Base-by-base conservation (phyloP, 1,140 invertebrate genomes). In the Trichonephila inaurata region DNA sequence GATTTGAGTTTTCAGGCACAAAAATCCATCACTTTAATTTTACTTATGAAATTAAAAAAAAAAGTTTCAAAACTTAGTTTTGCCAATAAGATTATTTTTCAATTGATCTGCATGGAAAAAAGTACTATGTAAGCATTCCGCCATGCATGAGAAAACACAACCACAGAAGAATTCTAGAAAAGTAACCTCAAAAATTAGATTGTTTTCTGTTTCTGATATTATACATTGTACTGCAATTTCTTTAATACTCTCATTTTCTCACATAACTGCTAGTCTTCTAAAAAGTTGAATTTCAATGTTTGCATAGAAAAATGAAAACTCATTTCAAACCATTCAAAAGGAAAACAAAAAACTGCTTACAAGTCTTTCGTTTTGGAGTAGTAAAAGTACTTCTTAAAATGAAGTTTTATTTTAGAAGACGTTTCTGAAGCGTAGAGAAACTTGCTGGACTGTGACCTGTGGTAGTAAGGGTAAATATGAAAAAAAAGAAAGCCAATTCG, bases 381-480 rank as follows among this genome's bases (percentile, higher is more conserved):
- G 51, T 60, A 85, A 28, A 51, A 60, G 82, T 60, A 10, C 44
- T n/a, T 58, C 44, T 58, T 85, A 85, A 60, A 85, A 85, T 85
- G 44, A 60, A 60, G 82, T 60, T 85, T 85, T 85, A 85, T 85
- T 85, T 85, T 24, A 58, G 21, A 60, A 58, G 44, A 85, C 19
- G n/a, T 58, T 60, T 58, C 44, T 24, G 51, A 85, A 58, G 82
- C 51, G 44, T 58, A 58, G 3, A 85, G 82, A 85, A 85, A 85
- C 82, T 85, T 85, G 82, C 21, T 85, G 82, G 82, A 85, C 82
- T 85, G 82, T 85, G 44, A 60, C 82, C 58, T 85, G 24, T 24
- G 21, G 10, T 12, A 85, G 51, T 60, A 60, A 85, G 44, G 19
- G 82, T 60, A 85, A 85, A 85, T 85, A 85, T 85, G 82, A 85